Evolutionary conservation across 2,888 invertebrate species (phyloP).

Genomic region (Pollenia angustigena): DNA sequence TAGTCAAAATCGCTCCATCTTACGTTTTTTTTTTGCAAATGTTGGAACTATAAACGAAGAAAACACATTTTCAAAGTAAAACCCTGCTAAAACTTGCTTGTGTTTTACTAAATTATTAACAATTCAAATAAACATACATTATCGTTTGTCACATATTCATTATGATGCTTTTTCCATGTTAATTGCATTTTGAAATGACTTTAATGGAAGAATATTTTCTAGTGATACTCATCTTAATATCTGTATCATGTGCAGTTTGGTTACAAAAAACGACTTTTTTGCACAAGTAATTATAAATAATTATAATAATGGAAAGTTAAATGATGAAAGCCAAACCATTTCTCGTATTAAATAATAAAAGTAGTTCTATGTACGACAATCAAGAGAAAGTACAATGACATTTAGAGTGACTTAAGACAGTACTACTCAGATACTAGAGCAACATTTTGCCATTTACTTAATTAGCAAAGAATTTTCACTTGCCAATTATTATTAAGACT

Average conservation of each 20-base stretch:
- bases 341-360: slow-evolving; percentile 50
- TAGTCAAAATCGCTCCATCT: no score
- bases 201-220: slow-evolving; percentile 10
- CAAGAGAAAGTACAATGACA: slow-evolving; percentile 73
- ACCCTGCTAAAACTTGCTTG: slow-evolving; percentile 15
- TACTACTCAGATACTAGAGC: slow-evolving; percentile 19
- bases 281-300: slow-evolving; percentile 68
- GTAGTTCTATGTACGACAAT: slow-evolving; percentile 38
- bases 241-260: slow-evolving; percentile 7
- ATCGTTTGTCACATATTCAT: neutral
- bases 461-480: slow-evolving; percentile 72
- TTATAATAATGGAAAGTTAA: slow-evolving; percentile 73
- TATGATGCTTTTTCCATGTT: slow-evolving; percentile 42
- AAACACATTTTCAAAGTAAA: neutral
- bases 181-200: slow-evolving; percentile 29
- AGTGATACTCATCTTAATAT: slow-evolving; percentile 47
- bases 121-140: neutral
- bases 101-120: slow-evolving; percentile 1
- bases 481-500: slow-evolving; percentile 70
- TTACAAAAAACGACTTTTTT: neutral
- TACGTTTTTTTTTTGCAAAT: no score
- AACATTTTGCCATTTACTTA: slow-evolving; percentile 67
- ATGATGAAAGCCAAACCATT: slow-evolving; percentile 66
- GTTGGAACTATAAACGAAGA: no score
- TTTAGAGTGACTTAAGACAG: slow-evolving; percentile 25